A percentile compares a stretch with the other conserved stretches of the same genome.
Conservation (phyloP, 2,113 vertebrate species). For the Illadopsis cleaveri region DNA sequence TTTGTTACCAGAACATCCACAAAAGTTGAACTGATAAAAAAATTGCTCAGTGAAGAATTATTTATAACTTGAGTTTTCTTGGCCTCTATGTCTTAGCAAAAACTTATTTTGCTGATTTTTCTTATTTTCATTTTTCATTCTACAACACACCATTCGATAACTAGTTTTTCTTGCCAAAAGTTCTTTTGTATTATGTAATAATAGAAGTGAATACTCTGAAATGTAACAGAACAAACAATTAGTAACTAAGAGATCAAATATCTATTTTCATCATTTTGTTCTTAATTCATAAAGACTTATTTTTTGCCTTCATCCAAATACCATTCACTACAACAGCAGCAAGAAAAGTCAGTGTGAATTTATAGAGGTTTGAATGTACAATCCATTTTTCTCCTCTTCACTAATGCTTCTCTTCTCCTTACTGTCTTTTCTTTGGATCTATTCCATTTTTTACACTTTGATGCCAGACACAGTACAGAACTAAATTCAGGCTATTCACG, state of each 20-base stretch:
- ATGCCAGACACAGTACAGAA: background rate
- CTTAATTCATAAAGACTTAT: background rate
- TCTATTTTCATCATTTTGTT: background rate
- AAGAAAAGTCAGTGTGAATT: conserved; percentile 15
- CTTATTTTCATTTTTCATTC: background rate
- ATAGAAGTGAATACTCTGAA: background rate
- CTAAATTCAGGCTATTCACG: background rate
- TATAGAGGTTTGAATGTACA: background rate
- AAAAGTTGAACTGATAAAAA: background rate
- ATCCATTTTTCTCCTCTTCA: background rate
- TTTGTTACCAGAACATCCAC: background rate
- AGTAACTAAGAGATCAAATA: background rate
- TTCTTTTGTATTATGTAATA: background rate
- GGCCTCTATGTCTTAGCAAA: background rate
- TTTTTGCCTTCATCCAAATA: conserved; percentile 30
- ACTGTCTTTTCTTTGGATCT: background rate
- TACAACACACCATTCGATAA: background rate
- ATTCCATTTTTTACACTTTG: background rate
- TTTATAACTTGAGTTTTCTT: background rate
- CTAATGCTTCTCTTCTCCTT: background rate
- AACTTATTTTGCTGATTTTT: background rate
- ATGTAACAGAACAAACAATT: background rate
- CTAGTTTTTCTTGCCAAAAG: background rate
- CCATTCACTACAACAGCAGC: background rate
- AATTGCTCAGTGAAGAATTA: background rate